Conservation (phyloP, 1,140 invertebrate species). For the Hyposmocoma kahamanoa region DNA sequence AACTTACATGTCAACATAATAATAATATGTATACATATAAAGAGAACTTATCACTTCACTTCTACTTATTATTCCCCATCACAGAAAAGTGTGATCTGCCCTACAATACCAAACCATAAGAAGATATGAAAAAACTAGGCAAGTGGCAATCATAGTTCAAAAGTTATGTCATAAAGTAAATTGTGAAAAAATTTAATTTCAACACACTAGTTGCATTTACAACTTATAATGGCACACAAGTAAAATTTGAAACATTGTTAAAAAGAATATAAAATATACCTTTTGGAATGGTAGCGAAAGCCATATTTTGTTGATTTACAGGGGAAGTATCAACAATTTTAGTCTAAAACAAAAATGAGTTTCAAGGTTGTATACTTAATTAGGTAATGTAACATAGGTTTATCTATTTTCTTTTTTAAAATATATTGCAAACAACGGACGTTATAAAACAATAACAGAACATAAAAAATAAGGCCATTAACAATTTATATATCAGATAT, state of each 20-base stretch:
- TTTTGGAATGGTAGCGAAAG: conserved; percentile 39
- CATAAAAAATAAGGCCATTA: no score
- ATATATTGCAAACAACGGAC: no score
- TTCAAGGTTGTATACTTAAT: no score
- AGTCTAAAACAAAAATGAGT: neutral
- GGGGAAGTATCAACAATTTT: no score
- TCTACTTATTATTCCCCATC: conserved; percentile 16
- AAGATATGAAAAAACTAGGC: neutral
- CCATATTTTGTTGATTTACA: no score
- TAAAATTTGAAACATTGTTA: conserved; percentile 19
- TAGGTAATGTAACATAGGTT: no score
- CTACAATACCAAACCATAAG: neutral
- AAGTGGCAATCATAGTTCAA: neutral
- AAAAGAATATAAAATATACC: conserved; percentile 11
- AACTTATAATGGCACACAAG: conserved; percentile 45
- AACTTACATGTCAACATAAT: conserved; percentile 16
- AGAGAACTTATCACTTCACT: conserved; percentile 28
- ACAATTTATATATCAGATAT: no score
- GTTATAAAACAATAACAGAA: no score
- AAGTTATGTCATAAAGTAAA: neutral
- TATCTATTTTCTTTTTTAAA: no score
- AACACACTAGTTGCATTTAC: no score
- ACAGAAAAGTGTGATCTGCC: conserved; percentile 19
- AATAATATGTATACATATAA: conserved; percentile 17
- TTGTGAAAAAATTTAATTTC: neutral